Evolutionary conservation across 2,113 vertebrate genomes (phyloP), one percentile per base, ranked within the genome.

Genomic region (Protomyctophum bolini): DNA sequence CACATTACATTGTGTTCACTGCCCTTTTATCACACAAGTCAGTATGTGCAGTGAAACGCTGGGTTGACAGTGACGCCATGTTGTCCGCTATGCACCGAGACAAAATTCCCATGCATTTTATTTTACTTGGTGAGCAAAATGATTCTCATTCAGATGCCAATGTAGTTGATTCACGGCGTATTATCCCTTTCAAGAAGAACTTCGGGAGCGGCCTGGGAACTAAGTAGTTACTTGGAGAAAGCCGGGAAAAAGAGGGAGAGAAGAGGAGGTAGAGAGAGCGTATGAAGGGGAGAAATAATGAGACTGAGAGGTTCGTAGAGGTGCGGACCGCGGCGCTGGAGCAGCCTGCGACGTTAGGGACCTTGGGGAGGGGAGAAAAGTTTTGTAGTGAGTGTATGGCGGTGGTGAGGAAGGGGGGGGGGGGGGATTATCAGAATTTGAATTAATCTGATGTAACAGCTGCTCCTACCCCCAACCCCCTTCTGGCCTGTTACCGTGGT

Each of bases 361-460:
- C 73, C 73, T 76, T 14, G 63, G 21, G 62, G 59, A 8, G 71
- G 5, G 10, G 21, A 63, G 78, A 86, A 87, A 85, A 90, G 87
- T 89, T 90, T 89, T 86, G 86, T 86, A 73, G 73, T 63, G 80
- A 73, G 83, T 86, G 87, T 88, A 82, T 82, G 84, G 85, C 73
- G 82, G 88, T 84, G 87, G 86, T 59, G 81, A 83, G 78, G 88
- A 86, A 90, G 87, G 87, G 91, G 21, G 21, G 91, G 21, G 21
- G 91, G 91, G 87, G 89, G 90, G 91, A 92, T 92, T 92, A 92
- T 91, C 88, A 92, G 92, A 93, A 93, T 93, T 88, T 93, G 91
- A 94, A 93, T 93, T 93, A 93, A 93, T 94, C 92, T 93, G 91
- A 94, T 93, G 92, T 92, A 94, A 93, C 93, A 94, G 93, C 92